Conservation (phyloP, 2,888 invertebrate species). For the Lissonota sp. region DNA sequence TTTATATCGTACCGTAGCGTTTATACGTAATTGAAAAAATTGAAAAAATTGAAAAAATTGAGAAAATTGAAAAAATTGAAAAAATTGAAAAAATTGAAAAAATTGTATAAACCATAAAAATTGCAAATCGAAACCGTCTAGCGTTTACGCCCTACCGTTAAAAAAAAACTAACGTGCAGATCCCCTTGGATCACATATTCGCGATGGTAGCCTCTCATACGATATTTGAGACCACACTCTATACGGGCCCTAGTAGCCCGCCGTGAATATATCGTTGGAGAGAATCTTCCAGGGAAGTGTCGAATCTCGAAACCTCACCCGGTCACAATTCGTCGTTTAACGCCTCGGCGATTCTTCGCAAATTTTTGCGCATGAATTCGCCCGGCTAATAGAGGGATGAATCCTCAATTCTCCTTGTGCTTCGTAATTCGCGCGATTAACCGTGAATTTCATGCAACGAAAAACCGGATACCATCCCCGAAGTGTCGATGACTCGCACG, state of each 20-base stretch:
- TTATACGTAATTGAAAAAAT: too few relatives aligned
- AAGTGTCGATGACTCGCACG: constrained; percentile 6
- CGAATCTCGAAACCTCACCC: constrained; percentile 50
- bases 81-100: too few relatives aligned
- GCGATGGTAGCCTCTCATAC: constrained; percentile 59
- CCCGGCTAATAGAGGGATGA: neutral
- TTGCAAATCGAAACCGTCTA: too few relatives aligned
- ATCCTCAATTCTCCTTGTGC: constrained; percentile 8
- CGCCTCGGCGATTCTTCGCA: constrained; percentile 41
- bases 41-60: too few relatives aligned
- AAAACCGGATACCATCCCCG: constrained; percentile 1
- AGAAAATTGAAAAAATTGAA: too few relatives aligned
- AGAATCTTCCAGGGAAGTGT: constrained; percentile 35
- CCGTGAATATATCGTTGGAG: constrained; percentile 47
- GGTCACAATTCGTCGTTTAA: constrained; percentile 51
- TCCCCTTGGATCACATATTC: constrained; percentile 9
- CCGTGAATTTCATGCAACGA: neutral
- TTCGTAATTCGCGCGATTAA: neutral
- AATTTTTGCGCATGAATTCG: constrained; percentile 56
- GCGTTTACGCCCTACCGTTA: too few relatives aligned
- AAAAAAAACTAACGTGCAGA: neutral
- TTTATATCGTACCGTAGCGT: too few relatives aligned
- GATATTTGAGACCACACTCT: constrained; percentile 65
- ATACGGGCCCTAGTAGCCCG: constrained; percentile 24
- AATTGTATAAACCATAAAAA: too few relatives aligned